Percentiles rank a stretch among this genome's conserved stretches.
Evolutionary conservation across 2,888 invertebrate species (phyloP).

Genomic region (Altica lythri): DNA sequence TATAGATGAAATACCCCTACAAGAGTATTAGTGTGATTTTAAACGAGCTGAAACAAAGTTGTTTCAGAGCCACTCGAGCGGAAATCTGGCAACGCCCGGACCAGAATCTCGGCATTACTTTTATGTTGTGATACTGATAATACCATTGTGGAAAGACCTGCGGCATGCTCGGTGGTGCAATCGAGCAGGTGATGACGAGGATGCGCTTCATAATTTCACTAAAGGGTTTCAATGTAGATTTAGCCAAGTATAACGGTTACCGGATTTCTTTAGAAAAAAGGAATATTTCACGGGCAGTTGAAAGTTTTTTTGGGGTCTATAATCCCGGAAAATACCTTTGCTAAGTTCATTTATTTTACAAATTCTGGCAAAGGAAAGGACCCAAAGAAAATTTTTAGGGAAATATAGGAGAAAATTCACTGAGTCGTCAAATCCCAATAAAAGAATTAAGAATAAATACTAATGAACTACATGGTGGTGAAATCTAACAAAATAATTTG

Average conservation of each 20-base stretch:
- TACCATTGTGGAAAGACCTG: conserved; percentile 32
- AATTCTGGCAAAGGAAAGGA: background rate
- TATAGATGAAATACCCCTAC: conserved; percentile 54
- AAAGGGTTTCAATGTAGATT: conserved; percentile 14
- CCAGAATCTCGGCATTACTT: conserved; percentile 35
- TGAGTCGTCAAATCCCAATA: too few species aligned
- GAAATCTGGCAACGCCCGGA: conserved; percentile 30
- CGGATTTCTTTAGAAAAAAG: conserved; percentile 18
- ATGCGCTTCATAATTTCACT: conserved; percentile 15
- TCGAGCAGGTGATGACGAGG: conserved; percentile 26
- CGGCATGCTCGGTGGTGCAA: conserved; percentile 16
- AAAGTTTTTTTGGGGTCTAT: conserved; percentile 4
- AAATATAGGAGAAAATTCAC: background rate
- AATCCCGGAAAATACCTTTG: conserved; percentile 17
- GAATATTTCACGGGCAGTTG: conserved; percentile 8
- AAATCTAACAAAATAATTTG: too few species aligned
- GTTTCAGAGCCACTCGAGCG: conserved; percentile 40
- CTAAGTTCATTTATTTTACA: background rate
- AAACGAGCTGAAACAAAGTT: conserved; percentile 52
- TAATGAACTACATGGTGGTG: too few species aligned
- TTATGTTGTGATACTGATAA: conserved; percentile 34
- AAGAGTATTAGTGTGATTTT: conserved; percentile 48
- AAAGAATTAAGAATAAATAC: too few species aligned
- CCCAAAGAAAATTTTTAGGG: background rate
- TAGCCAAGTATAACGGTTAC: conserved; percentile 17